These are phyloP conservation scores for Ennomos erosarius DNA, from an alignment of 2,888 invertebrate genomes.

Conservation along the genomic window DNA sequence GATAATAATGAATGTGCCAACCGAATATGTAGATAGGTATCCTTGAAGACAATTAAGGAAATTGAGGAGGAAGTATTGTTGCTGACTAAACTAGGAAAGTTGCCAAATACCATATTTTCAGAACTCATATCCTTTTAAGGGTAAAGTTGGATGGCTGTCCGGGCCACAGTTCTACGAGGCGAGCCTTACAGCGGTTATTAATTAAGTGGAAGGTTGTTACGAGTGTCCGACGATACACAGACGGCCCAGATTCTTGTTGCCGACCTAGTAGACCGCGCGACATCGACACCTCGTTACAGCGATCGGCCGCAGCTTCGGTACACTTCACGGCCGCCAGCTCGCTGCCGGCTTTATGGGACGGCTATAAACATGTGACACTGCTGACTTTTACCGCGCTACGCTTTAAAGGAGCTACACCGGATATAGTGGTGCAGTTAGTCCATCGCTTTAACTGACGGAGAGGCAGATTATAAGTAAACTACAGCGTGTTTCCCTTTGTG, in stretches of 20 bases:
- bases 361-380: conserved; percentile 6
- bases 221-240: not conserved
- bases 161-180: not conserved
- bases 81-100: conserved; percentile 21
- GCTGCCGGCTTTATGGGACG: not conserved
- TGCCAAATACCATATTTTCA: conserved; percentile 22
- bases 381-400: conserved; percentile 2
- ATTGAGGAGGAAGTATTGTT: conserved; percentile 14
- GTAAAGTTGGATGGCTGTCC: conserved; percentile 7
- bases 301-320: not conserved
- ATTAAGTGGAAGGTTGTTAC: conserved; percentile 4
- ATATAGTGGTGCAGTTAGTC: not conserved
- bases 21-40: not conserved
- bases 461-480: no score
- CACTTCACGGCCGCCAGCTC: not conserved
- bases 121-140: conserved; percentile 1
- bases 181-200: conserved; percentile 2
- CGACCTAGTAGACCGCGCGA: not conserved
- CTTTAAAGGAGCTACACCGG: not conserved
- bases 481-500: no score
- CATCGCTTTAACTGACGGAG: no score
- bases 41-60: conserved; percentile 17
- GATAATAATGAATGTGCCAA: no score
- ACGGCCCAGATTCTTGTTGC: not conserved
- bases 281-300: conserved; percentile 6